A percentile compares a stretch with the other conserved stretches of the same genome.
Evolutionary conservation across 2,888 invertebrate species (phyloP).

Genomic region (Branchellion lobata): DNA sequence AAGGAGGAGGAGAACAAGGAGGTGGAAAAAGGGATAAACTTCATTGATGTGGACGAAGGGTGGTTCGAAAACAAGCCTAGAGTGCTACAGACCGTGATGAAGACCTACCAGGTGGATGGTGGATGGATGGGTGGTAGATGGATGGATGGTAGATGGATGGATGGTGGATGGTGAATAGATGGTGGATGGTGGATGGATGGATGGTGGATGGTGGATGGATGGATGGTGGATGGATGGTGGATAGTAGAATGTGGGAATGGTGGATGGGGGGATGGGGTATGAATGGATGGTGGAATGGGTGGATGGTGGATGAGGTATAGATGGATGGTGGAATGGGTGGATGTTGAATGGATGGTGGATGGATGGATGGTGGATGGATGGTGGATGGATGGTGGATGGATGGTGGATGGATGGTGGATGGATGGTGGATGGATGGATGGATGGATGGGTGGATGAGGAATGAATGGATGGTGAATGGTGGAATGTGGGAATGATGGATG

Average conservation of each 20-base stretch:
- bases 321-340: too few relatives aligned
- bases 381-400: too few relatives aligned
- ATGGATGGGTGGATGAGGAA: too few relatives aligned
- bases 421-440: too few relatives aligned
- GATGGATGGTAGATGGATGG: neutral
- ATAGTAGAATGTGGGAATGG: too few relatives aligned
- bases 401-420: too few relatives aligned
- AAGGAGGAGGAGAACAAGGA: neutral
- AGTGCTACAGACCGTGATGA: neutral
- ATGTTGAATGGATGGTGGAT: too few relatives aligned
- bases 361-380: too few relatives aligned
- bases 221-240: neutral
- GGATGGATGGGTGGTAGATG: neutral
- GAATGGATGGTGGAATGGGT: neutral
- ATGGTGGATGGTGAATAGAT: neutral
- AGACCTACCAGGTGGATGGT: neutral
- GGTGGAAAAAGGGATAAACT: neutral
- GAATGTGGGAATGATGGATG: too few relatives aligned
- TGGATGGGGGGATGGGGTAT: neutral
- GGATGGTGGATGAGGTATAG: too few relatives aligned
- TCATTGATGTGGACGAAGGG: neutral
- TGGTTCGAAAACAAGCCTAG: conserved; percentile 16
- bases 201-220: neutral
- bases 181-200: neutral
- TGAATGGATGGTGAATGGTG: too few relatives aligned